These are phyloP conservation scores for Heteropelma amictum DNA, from an alignment of 2,888 invertebrate species.

Conservation along the genomic window DNA sequence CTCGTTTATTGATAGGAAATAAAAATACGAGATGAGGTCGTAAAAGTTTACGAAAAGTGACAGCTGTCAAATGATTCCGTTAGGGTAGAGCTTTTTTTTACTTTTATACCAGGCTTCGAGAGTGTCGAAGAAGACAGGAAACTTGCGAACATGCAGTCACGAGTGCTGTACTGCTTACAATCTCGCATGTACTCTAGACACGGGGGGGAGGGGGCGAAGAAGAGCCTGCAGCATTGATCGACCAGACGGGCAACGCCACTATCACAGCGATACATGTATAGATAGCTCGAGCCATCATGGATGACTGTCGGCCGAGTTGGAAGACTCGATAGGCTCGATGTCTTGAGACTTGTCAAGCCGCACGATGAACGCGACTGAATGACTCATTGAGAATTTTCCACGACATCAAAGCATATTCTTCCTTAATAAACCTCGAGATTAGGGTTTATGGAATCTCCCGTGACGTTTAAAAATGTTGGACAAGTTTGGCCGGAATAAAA, in stretches of 20 bases:
- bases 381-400: neutral
- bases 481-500: neutral
- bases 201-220: constrained; percentile 15
- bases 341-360: constrained; percentile 45
- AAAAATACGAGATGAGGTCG: too few species aligned
- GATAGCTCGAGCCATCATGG: constrained; percentile 1
- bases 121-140: constrained; percentile 2
- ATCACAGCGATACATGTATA: constrained; percentile 14
- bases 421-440: too few species aligned
- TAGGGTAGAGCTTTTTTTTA: neutral
- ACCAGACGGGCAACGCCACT: constrained; percentile 47
- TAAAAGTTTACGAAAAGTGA: neutral
- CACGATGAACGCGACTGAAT: neutral
- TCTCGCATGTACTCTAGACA: neutral
- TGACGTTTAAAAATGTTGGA: neutral
- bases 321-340: constrained; percentile 42
- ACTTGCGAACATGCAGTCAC: constrained; percentile 24
- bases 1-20: too few species aligned
- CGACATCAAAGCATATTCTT: neutral
- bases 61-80: neutral
- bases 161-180: constrained; percentile 2
- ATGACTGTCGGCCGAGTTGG: constrained; percentile 50
- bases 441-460: too few species aligned
- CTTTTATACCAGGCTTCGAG: neutral
- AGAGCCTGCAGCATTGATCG: constrained; percentile 65